A percentile compares a stretch with the other conserved stretches of the same genome.
Evolutionary conservation across 2,888 invertebrate genomes (phyloP).

Genomic region (Nephrocerus scutellatus): DNA sequence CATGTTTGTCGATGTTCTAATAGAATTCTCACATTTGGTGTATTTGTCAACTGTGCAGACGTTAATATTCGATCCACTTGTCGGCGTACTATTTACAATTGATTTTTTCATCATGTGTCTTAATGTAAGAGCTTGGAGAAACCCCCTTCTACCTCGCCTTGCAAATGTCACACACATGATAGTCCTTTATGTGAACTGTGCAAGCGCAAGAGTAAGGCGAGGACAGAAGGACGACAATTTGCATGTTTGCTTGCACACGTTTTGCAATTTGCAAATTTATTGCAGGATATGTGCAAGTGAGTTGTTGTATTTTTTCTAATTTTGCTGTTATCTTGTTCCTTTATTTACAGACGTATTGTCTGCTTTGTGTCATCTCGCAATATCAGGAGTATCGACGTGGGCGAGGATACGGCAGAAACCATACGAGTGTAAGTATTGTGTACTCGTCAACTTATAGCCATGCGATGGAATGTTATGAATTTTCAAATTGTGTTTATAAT

Average conservation of each 20-base stretch:
- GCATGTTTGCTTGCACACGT: no score
- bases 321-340: conserved; percentile 7
- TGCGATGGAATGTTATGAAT: no score
- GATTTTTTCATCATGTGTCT: conserved; percentile 70
- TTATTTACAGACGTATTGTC: conserved; percentile 63
- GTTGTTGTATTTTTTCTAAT: neutral
- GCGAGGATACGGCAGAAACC: no score
- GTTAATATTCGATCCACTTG: conserved; percentile 66
- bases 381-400: conserved; percentile 72
- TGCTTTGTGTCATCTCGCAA: conserved; percentile 79
- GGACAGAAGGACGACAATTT: no score
- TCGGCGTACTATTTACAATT: conserved; percentile 67
- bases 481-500: no score
- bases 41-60: conserved; percentile 60
- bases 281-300: neutral
- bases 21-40: conserved; percentile 60
- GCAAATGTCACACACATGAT: neutral
- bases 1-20: conserved; percentile 58
- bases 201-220: no score
- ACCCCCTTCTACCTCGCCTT: conserved; percentile 2
- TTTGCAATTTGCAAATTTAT: neutral
- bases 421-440: no score
- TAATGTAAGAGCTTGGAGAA: conserved; percentile 60
- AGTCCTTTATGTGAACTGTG: no score
- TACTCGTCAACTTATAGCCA: no score